Percentiles rank a stretch among this genome's conserved stretches.
These are phyloP conservation scores for Apodemus sylvaticus DNA, from an alignment of 2,113 vertebrate species.

Conservation along the genomic window DNA sequence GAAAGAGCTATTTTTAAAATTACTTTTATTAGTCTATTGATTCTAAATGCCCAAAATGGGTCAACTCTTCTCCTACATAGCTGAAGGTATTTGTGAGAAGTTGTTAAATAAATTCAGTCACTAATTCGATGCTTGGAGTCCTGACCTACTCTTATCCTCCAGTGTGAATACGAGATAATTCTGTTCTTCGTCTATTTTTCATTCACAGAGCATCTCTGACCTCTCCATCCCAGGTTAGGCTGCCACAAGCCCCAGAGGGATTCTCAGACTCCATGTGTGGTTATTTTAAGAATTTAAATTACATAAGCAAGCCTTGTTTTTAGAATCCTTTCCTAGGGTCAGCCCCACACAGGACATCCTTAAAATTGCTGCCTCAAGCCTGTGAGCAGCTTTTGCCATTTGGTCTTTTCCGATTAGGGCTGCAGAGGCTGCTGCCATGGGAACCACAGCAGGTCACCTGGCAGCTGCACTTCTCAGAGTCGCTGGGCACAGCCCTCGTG, in stretches of 20 bases:
- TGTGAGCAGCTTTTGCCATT: conserved; percentile 30
- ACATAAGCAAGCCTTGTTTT: conserved; percentile 68
- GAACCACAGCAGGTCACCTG: background rate
- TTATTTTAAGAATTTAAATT: conserved; percentile 79
- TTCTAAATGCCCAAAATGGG: conserved; percentile 67
- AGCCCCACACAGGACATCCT: conserved; percentile 61
- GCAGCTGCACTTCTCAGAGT: background rate
- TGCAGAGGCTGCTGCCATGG: conserved; percentile 12
- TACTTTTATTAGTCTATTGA: conserved; percentile 72
- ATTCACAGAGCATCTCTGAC: conserved; percentile 69
- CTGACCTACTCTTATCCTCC: conserved; percentile 39
- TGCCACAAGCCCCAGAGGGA: conserved; percentile 30
- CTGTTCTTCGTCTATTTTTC: conserved; percentile 71
- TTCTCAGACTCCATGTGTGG: conserved; percentile 58
- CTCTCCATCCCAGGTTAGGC: conserved; percentile 61
- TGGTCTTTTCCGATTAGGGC: conserved; percentile 36
- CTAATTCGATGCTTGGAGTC: conserved; percentile 47
- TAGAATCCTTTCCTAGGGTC: conserved; percentile 72
- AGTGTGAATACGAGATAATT: conserved; percentile 3
- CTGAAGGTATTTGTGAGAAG: conserved; percentile 58
- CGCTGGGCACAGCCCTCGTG: background rate
- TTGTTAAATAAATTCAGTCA: conserved; percentile 68
- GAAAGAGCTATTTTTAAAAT: conserved; percentile 75
- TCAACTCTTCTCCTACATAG: conserved; percentile 48
- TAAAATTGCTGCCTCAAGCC: conserved; percentile 51